Evolutionary conservation across 2,888 invertebrate species (phyloP), one percentile per base, ranked within the genome.

Genomic region (Mythimna loreyi): DNA sequence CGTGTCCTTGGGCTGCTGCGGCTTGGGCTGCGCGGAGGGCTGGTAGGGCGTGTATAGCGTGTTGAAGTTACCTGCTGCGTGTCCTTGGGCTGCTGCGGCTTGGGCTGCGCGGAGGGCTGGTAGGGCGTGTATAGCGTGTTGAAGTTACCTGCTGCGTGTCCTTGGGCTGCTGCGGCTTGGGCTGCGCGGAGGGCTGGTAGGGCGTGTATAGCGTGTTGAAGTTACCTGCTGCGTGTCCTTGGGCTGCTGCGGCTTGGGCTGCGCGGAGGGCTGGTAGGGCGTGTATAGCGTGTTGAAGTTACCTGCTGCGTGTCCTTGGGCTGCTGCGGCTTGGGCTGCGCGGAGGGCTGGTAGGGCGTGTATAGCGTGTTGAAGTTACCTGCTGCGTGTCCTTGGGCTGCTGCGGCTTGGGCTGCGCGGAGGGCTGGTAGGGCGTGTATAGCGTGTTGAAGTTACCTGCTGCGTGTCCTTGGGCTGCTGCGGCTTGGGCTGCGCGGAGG

Each of bases 11-110:
- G 61, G 36, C 86, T 85, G 89, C 16, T 75, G 86, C 52, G 50
- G 73, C 56, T 83, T 83, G 58, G 57, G 57, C 50, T 75, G 83
- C n/a, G 69, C 84, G 49, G 86, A 70, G 53, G 84, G 86, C 75
- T 82, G 82, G 70, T 80, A 89, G 45, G 87, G 58, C 72, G 86
- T 71, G 90, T 90, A 89, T 8, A 91, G 91, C 72, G 91, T 40
- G 5, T 40, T 5, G 5, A 6, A 6, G 40, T 16, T 40, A 45
- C 33, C 59, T 63, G 62, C 5, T 63, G 62, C 43, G 62, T 13
- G 0, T 63, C 62, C 59, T 63, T 63, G 1, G 61, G 36, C 86
- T 85, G 89, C 16, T 75, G 86, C 52, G 50, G 73, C 56, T 83
- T 83, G 58, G 57, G 57, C 50, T 75, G 83, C n/a, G 69, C 84